These are phyloP conservation scores for Listronotus bonariensis DNA, from an alignment of 1,140 invertebrate species.

Conservation along the genomic window DNA sequence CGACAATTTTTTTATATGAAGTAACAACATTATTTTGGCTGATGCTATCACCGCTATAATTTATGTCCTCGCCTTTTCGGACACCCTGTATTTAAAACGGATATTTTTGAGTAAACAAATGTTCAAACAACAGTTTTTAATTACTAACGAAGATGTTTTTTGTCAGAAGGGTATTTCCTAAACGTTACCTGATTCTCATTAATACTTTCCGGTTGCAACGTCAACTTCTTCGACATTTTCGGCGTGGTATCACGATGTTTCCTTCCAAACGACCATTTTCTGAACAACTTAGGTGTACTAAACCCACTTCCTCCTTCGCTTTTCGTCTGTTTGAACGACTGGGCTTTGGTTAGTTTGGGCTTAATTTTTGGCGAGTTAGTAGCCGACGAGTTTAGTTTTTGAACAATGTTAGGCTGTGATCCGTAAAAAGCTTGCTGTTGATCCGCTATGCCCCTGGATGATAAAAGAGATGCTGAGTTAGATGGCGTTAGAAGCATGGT, in stretches of 20 bases:
- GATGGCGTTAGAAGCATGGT: constrained; percentile 25
- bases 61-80: no score
- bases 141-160: not conserved
- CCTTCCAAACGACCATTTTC: constrained; percentile 51
- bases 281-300: constrained; percentile 50
- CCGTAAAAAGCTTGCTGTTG: constrained; percentile 51
- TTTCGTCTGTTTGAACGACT: constrained; percentile 54
- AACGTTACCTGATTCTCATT: constrained; percentile 34
- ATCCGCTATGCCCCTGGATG: constrained; percentile 45
- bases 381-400: constrained; percentile 50
- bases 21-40: no score
- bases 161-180: not conserved
- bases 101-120: no score
- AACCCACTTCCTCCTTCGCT: constrained; percentile 44
- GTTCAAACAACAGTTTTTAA: no score
- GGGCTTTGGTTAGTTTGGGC: constrained; percentile 55
- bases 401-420: constrained; percentile 56
- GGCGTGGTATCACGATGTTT: constrained; percentile 39
- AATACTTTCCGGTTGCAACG: constrained; percentile 30
- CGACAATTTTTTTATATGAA: no score
- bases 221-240: constrained; percentile 44
- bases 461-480: constrained; percentile 34
- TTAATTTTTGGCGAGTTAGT: constrained; percentile 53
- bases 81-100: no score
- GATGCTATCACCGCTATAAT: no score